Percentiles rank a stretch among this genome's conserved stretches.
Evolutionary conservation across 2,113 vertebrate genomes (phyloP).

Genomic region (Peromyscus maniculatus): DNA sequence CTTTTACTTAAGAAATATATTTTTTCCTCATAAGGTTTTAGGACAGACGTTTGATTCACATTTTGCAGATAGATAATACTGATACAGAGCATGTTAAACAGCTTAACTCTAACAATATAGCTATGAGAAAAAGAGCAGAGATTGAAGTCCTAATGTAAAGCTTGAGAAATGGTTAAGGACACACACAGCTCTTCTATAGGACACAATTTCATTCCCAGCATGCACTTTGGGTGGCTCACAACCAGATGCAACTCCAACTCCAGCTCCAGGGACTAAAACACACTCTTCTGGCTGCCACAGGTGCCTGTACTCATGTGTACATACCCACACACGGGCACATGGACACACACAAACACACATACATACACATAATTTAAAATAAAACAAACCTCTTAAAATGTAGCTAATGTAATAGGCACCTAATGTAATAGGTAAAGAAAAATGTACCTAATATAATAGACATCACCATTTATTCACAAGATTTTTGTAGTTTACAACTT

Average conservation of each 20-base stretch:
- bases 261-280: neutral
- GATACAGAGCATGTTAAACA: neutral
- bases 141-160: neutral
- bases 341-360: neutral
- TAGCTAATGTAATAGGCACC: neutral
- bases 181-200: neutral
- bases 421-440: neutral
- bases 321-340: neutral
- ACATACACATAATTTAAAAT: neutral
- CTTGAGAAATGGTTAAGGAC: neutral
- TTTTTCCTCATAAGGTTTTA: conserved; percentile 6
- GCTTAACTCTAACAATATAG: neutral
- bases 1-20: neutral
- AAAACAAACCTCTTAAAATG: neutral
- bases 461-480: neutral
- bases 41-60: neutral
- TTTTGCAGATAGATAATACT: neutral
- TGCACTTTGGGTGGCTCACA: neutral
- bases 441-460: neutral
- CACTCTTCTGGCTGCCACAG: neutral
- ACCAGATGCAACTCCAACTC: neutral
- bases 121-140: neutral
- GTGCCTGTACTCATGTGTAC: neutral
- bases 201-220: neutral
- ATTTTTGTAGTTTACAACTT: neutral